Base-by-base conservation (phyloP, 2,888 invertebrate genomes). In the Acrobasis suavella region DNA sequence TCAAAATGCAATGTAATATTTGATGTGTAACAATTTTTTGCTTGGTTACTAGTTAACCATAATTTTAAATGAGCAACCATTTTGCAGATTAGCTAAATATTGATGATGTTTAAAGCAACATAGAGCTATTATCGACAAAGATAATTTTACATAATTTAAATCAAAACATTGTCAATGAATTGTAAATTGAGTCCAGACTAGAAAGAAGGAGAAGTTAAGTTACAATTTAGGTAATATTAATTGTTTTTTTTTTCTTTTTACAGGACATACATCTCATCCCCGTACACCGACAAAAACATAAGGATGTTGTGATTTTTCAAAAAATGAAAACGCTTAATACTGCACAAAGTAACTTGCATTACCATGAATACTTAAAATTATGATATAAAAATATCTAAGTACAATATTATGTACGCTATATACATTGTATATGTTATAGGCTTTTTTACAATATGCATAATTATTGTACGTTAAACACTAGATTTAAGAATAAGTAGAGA, bases 261-360 rank as follows among this genome's bases (percentile, higher is more conserved):
- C 93, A 95, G 95, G 85, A 93, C 93, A 72, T 95, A 94, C 92
- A 94, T 95, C 85, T 93, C 93, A 78, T 95, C 94, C 76, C 95
- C 95, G 65, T 93, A 93, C 84, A 93, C 94, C 67, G 94, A 95
- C 87, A 94, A 93, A 83, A 94, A 94, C 80, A 91, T 94, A 86
- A 90, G 93, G 83, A 93, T 94, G 93, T 86, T 94, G 88, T 94
- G 89, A 93, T 83, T 70, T 62, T 64, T 65, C 56, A 70, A 66
- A 65, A 72, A 66, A 69, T 63, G 68, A 63, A 56, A 17, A 60
- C 65, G 71, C 72, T 72, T 72, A 64, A 62, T 62, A 54, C 64
- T 75, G 83, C 83, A 82, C 81, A 83, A 82, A 78, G 64, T 67
- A 73, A 69, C 65, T 60, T 62, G 60, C 70, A 63, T 70, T 64